Base-by-base conservation (phyloP, 2,888 invertebrate genomes). In the Hartigia nigra region DNA sequence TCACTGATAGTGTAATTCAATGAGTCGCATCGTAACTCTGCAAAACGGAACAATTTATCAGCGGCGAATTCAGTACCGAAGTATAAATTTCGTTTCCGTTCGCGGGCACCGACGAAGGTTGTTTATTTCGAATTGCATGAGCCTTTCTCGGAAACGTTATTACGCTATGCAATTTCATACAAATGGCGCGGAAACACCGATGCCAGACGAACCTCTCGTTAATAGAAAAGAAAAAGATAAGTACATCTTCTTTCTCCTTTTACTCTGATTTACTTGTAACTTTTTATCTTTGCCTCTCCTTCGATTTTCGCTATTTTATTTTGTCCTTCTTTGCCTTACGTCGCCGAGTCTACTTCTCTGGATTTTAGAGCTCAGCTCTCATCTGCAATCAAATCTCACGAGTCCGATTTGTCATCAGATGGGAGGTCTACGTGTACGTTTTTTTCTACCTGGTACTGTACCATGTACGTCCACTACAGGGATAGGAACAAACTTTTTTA, bases 81-180 rank as follows among this genome's bases (percentile, higher is more conserved):
- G 78, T 77, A 74, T 74, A 79, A 77, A 76, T 70, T 77, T 77
- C 39, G 12, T 70, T 69, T 72, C 39, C 76, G 14, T 80, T 74
- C 75, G 72, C 76, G 34, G 37, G 76, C 32, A 72, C 74, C 76
- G 14, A 55, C 23, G 55, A 55, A 55, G 55, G 55, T 55, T 55
- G 55, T 55, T 55, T 55, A 55, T 55, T 55, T 55, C 23, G 55
- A 55, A 55, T 55, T 55, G 55, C 55, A 55, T 2, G 32, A n/a
- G 32, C 70, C 70, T 70, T 76, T 76, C 78, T 78, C 74, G 79
- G 77, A 82, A 78, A 78, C 70, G 79, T 76, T 74, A 69, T 82
- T 81, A 78, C 79, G 79, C n/a, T n/a, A 78, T 75, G 78, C 81
- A 79, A 82, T 82, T 75, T 78, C 77, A 80, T 78, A 79, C 77